phyloP scores from a whole-genome alignment of 2,888 invertebrate species.

The Melipona bicolor region DNA sequence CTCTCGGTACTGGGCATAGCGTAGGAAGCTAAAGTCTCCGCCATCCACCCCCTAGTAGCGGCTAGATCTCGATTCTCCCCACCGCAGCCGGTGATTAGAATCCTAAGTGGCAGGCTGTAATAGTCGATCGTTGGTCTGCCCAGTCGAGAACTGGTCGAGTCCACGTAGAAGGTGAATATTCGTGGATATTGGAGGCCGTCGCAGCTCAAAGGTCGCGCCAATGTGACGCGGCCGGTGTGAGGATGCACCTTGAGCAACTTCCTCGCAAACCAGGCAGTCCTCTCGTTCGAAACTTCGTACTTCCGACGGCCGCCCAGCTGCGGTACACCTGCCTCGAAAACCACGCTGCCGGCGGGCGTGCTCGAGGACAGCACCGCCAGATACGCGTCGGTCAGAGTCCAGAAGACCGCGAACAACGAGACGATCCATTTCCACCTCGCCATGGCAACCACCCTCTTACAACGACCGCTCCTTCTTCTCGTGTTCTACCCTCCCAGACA shows the following conservation, averaged over 20 bases:
- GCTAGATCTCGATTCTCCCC: conserved; percentile 87
- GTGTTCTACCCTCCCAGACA: conserved; percentile 54
- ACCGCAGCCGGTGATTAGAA: conserved; percentile 91
- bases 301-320: conserved; percentile 91
- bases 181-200: conserved; percentile 93
- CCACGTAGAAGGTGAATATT: conserved; percentile 93
- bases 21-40: conserved; percentile 94
- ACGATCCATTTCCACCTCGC: conserved; percentile 76
- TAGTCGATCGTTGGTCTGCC: conserved; percentile 90
- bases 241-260: conserved; percentile 91
- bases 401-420: conserved; percentile 67
- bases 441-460: conserved; percentile 72
- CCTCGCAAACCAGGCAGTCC: conserved; percentile 93
- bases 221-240: conserved; percentile 90
- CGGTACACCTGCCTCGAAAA: conserved; percentile 93
- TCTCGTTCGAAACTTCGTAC: conserved; percentile 92
- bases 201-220: conserved; percentile 90
- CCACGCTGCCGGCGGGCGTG: conserved; percentile 87
- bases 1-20: conserved; percentile 93
- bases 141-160: conserved; percentile 92
- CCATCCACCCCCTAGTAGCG: conserved; percentile 93
- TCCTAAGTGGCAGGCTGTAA: conserved; percentile 91
- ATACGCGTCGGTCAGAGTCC: conserved; percentile 75
- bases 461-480: conserved; percentile 57
- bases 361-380: conserved; percentile 81